A percentile compares a stretch with the other conserved stretches of the same genome.
These are phyloP conservation scores for Allacma fusca DNA, from an alignment of 2,888 invertebrate species.

Conservation along the genomic window DNA sequence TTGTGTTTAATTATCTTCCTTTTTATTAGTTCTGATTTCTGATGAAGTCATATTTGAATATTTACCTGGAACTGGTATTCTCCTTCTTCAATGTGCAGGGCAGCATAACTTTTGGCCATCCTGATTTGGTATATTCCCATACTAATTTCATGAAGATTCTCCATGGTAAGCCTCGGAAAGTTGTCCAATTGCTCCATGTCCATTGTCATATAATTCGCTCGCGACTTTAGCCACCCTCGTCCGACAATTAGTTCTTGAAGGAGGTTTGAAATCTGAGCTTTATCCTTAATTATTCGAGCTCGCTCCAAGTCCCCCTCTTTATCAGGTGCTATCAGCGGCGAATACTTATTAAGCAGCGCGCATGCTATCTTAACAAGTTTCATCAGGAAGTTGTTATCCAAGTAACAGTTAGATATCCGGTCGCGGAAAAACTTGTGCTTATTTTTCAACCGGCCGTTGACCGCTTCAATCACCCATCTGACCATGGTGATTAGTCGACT, in stretches of 20 bases:
- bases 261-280: not conserved
- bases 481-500: too few species aligned
- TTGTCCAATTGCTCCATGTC: not conserved
- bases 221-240: not conserved
- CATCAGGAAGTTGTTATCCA: not conserved
- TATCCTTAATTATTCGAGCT: not conserved
- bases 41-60: too few species aligned
- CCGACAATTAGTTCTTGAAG: not conserved
- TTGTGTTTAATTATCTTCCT: too few species aligned
- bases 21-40: too few species aligned
- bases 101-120: not conserved
- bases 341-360: not conserved
- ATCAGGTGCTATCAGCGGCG: not conserved
- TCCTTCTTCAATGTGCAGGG: not conserved
- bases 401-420: too few species aligned
- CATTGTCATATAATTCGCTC: not conserved
- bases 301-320: not conserved
- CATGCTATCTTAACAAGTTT: not conserved
- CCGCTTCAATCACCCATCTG: too few species aligned
- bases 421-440: too few species aligned
- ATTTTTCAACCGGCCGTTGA: too few species aligned
- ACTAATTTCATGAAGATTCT: not conserved
- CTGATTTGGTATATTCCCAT: not conserved
- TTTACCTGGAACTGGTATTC: not conserved
- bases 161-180: not conserved